Conservation (phyloP, 2,888 invertebrate species). For the Acleris literana region DNA sequence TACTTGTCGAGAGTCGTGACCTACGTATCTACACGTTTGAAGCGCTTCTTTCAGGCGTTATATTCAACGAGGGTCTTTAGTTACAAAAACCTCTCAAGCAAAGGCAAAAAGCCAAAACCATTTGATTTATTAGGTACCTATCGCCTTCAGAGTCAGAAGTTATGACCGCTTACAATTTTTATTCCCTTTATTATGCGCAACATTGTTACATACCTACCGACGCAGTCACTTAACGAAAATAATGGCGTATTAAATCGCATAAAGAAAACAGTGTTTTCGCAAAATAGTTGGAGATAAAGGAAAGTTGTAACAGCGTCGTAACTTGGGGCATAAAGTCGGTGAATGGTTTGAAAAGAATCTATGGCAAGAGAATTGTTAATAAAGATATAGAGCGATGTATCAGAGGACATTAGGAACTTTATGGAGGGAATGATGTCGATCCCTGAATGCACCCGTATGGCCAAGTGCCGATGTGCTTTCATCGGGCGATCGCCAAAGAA, state of each 20-base stretch:
- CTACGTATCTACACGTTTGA: conserved; percentile 41
- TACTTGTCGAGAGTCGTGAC: not conserved
- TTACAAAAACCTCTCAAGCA: conserved; percentile 57
- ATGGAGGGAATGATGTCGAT: conserved; percentile 64
- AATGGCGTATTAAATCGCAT: conserved; percentile 77
- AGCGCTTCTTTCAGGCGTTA: conserved; percentile 65
- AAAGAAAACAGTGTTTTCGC: conserved; percentile 82
- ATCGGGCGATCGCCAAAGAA: conserved; percentile 29
- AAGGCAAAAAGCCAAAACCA: conserved; percentile 64
- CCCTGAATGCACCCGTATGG: conserved; percentile 70
- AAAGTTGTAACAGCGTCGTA: conserved; percentile 78
- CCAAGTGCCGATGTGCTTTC: conserved; percentile 35
- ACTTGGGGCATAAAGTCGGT: conserved; percentile 77
- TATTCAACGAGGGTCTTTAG: conserved; percentile 55
- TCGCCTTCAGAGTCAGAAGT: conserved; percentile 63
- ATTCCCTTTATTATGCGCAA: conserved; percentile 72
- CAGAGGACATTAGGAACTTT: conserved; percentile 79
- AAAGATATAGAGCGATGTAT: conserved; percentile 80
- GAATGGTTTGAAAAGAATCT: conserved; percentile 75
- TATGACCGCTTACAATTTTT: conserved; percentile 71
- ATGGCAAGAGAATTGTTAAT: conserved; percentile 80
- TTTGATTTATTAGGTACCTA: conserved; percentile 71
- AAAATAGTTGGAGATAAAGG: conserved; percentile 78
- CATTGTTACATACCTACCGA: conserved; percentile 63
- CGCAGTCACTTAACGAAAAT: conserved; percentile 77